Percentiles rank a stretch among this genome's conserved stretches.
Evolutionary conservation across 2,797 vertebrate genomes (phyloP).

Genomic region (Arrhamphus sclerolepis): DNA sequence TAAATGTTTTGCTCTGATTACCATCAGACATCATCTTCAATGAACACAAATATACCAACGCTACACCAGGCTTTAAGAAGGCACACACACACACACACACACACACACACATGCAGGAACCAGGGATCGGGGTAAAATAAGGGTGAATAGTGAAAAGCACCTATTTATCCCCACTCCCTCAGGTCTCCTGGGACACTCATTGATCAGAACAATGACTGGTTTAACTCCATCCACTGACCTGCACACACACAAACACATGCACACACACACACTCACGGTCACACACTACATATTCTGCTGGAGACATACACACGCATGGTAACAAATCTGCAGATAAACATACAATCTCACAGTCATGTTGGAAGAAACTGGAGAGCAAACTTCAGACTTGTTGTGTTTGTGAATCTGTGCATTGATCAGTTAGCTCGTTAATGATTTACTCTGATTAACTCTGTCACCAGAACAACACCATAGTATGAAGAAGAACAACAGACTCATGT

Average conservation of each 20-base stretch:
- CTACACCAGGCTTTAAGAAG: too few relatives aligned
- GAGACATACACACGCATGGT: constrained; percentile 6
- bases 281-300: constrained; percentile 8
- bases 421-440: too few relatives aligned
- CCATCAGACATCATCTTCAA: too few relatives aligned
- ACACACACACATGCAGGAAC: constrained; percentile 11
- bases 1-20: too few relatives aligned
- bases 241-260: constrained; percentile 32
- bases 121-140: constrained; percentile 48
- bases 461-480: too few relatives aligned
- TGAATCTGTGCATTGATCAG: too few relatives aligned
- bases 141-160: constrained; percentile 69
- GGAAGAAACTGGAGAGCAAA: neutral
- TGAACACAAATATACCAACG: too few relatives aligned
- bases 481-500: too few relatives aligned
- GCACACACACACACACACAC: constrained; percentile 4
- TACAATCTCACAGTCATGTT: neutral
- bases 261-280: constrained; percentile 5
- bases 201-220: constrained; percentile 58
- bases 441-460: too few relatives aligned
- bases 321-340: neutral
- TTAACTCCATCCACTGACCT: constrained; percentile 55
- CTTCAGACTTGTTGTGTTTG: neutral
- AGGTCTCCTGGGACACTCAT: constrained; percentile 50
- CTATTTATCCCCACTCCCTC: constrained; percentile 60